Percentiles rank a stretch among this genome's conserved stretches.
These are phyloP conservation scores for Xestia c-nigrum DNA, from an alignment of 2,888 invertebrate genomes.

Conservation along the genomic window DNA sequence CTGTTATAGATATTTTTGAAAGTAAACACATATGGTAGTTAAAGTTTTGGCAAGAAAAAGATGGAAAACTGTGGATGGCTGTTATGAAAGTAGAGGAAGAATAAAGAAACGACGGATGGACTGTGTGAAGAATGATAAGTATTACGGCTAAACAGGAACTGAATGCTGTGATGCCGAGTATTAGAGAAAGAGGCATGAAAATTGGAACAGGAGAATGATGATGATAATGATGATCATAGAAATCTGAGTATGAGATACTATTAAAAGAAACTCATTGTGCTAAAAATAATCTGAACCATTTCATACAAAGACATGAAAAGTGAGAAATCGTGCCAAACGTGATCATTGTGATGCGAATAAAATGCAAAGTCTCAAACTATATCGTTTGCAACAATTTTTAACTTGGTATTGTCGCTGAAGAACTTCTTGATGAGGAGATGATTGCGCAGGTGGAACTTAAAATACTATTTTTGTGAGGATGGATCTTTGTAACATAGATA, in stretches of 20 bases:
- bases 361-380: slow-evolving; percentile 24
- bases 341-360: slow-evolving; percentile 15
- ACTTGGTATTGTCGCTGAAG: background rate
- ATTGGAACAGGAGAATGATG: background rate
- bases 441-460: background rate
- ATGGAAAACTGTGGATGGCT: background rate
- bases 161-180: background rate
- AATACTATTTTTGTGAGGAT: background rate
- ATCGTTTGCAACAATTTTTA: slow-evolving; percentile 10
- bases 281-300: background rate
- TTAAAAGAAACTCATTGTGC: background rate
- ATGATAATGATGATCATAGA: background rate
- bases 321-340: slow-evolving; percentile 19
- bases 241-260: background rate
- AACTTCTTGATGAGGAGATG: background rate
- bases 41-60: background rate
- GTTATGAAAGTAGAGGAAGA: background rate
- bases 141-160: background rate
- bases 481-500: background rate
- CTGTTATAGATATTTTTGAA: background rate
- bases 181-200: background rate
- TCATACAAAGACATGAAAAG: background rate
- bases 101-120: background rate
- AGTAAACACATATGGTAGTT: background rate
- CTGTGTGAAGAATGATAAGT: background rate